These are phyloP conservation scores for Phalacrocorax aristotelis DNA, from an alignment of 2,113 vertebrate species.

Conservation along the genomic window DNA sequence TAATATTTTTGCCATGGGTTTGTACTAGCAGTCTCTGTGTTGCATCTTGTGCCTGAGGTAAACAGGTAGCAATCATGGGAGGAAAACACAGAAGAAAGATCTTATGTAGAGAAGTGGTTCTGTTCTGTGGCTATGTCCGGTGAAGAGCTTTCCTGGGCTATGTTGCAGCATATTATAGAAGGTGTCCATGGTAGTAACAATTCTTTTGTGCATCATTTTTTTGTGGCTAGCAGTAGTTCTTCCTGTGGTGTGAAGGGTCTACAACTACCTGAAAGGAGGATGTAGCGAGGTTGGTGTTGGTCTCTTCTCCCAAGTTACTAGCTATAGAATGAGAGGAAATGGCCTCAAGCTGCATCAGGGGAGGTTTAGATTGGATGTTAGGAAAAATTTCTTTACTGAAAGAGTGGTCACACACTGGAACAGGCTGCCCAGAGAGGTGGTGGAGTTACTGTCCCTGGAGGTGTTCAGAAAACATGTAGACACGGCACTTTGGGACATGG, in stretches of 20 bases:
- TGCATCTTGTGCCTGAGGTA: neutral
- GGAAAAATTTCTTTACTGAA: no score
- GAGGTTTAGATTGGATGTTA: no score
- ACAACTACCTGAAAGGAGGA: no score
- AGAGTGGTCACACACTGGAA: no score
- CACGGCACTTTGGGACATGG: no score
- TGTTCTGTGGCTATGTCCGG: neutral
- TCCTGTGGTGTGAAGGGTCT: neutral
- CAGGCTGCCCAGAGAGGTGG: no score
- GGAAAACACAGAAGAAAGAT: neutral
- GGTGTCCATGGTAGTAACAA: neutral
- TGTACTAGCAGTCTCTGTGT: neutral
- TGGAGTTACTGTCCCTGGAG: no score
- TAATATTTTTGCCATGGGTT: neutral
- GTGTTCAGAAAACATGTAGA: no score
- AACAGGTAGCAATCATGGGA: neutral
- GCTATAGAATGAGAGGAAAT: no score
- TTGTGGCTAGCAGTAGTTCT: neutral
- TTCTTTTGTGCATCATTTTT: neutral
- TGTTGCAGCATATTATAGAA: neutral
- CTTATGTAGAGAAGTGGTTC: accelerated
- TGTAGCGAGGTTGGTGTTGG: no score
- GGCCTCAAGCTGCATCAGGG: no score
- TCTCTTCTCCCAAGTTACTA: no score
- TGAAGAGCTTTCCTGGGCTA: neutral